Evolutionary conservation across 1,140 invertebrate genomes (phyloP).

Genomic region (Euwallacea fornicatus): DNA sequence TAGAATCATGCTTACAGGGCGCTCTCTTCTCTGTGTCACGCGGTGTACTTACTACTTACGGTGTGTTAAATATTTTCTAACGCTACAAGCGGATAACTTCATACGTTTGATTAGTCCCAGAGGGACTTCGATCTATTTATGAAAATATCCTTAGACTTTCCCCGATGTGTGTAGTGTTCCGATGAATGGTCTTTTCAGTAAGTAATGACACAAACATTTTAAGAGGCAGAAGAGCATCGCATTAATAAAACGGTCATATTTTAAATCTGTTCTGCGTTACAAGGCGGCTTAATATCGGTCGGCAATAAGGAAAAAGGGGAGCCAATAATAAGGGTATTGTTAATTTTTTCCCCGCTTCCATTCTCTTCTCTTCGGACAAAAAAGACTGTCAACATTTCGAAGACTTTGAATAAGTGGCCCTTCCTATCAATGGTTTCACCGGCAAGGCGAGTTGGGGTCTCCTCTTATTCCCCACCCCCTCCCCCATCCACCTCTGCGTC

Average conservation of each 20-base stretch:
- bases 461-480: neutral
- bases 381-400: constrained; percentile 40
- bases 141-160: too few species aligned
- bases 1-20: too few species aligned
- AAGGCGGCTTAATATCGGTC: constrained; percentile 38
- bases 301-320: constrained; percentile 37
- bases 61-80: too few species aligned
- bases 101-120: too few species aligned
- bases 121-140: too few species aligned
- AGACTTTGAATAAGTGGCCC: constrained; percentile 39
- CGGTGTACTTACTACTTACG: too few species aligned
- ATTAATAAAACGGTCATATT: constrained; percentile 36
- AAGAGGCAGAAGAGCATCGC: neutral
- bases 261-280: constrained; percentile 34
- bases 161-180: too few species aligned
- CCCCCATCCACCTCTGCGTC: neutral
- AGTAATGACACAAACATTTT: too few species aligned
- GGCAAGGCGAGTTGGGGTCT: constrained; percentile 31
- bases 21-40: too few species aligned
- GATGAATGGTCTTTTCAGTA: too few species aligned
- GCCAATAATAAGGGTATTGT: constrained; percentile 40
- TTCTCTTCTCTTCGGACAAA: constrained; percentile 34
- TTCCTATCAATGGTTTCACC: constrained; percentile 34
- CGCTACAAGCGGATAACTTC: too few species aligned
- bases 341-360: constrained; percentile 37